A percentile compares a stretch with the other conserved stretches of the same genome.
phyloP scores from a whole-genome alignment of 2,888 invertebrate species.

The Oscheius sp. region DNA sequence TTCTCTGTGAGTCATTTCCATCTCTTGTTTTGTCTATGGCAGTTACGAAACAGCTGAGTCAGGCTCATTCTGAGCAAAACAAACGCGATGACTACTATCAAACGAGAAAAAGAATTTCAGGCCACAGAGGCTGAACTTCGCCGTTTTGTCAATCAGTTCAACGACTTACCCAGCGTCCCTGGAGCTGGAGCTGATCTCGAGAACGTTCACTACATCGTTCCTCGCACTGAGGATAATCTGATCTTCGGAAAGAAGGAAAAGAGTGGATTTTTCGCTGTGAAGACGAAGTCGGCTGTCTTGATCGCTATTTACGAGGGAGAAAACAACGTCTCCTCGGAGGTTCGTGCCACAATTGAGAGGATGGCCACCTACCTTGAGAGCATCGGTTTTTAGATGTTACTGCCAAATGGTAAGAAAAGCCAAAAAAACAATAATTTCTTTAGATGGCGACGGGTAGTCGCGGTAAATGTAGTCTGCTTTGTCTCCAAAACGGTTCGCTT shows the following conservation, averaged over 20 bases:
- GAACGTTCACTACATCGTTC: slow-evolving; percentile 69
- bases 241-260: slow-evolving; percentile 70
- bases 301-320: slow-evolving; percentile 69
- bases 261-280: slow-evolving; percentile 69
- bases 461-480: neutral
- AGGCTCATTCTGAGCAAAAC: neutral
- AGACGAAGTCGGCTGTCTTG: slow-evolving; percentile 64
- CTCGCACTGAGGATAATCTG: slow-evolving; percentile 67
- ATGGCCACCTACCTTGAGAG: slow-evolving; percentile 57
- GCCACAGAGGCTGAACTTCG: slow-evolving; percentile 64
- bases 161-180: slow-evolving; percentile 54
- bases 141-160: slow-evolving; percentile 60
- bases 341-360: slow-evolving; percentile 66
- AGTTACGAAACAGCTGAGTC: neutral
- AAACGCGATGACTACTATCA: neutral
- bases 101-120: slow-evolving; percentile 40
- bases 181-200: slow-evolving; percentile 63
- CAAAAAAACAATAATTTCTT: neutral
- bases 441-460: slow-evolving; percentile 15
- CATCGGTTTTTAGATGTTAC: slow-evolving; percentile 55
- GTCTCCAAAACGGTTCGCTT: neutral
- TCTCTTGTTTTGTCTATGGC: neutral
- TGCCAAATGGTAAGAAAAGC: neutral
- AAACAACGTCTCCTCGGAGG: slow-evolving; percentile 55
- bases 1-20: slow-evolving; percentile 47